Percentiles rank a stretch among this genome's conserved stretches.
These are phyloP conservation scores for Drosophila robusta DNA, from an alignment of 2,888 invertebrate species.

Conservation along the genomic window DNA sequence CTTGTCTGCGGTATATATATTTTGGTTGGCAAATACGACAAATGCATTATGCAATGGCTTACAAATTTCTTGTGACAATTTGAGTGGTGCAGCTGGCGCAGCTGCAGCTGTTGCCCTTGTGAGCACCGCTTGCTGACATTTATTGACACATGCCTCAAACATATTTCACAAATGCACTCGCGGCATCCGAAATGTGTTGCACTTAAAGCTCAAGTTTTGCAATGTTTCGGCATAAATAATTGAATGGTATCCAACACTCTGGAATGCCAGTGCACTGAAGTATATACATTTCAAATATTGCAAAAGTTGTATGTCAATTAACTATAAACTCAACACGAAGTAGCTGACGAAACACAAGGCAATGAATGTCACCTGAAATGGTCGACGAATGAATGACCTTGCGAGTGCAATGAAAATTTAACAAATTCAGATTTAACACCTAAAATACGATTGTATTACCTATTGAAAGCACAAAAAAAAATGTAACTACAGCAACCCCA, in stretches of 20 bases:
- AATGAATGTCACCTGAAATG: not conserved
- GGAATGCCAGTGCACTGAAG: constrained; percentile 33
- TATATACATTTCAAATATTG: constrained; percentile 47
- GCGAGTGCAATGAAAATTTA: too few relatives aligned
- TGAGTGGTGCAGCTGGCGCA: constrained; percentile 55
- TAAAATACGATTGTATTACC: too few relatives aligned
- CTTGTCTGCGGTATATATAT: constrained; percentile 25
- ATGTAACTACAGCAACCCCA: too few relatives aligned
- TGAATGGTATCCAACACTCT: constrained; percentile 2
- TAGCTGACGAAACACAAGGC: constrained; percentile 1
- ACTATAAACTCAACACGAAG: constrained; percentile 44
- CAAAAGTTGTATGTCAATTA: constrained; percentile 59
- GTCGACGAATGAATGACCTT: constrained; percentile 33
- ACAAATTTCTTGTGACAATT: constrained; percentile 58
- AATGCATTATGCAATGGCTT: constrained; percentile 33
- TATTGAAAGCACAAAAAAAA: too few relatives aligned
- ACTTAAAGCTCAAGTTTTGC: constrained; percentile 44
- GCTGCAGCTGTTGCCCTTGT: constrained; percentile 23
- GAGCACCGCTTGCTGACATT: constrained; percentile 25
- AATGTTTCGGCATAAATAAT: constrained; percentile 37
- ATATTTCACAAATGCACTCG: constrained; percentile 49
- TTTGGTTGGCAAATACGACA: constrained; percentile 19
- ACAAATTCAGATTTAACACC: too few relatives aligned
- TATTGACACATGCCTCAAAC: constrained; percentile 54
- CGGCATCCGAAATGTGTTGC: constrained; percentile 42